A percentile compares a stretch with the other conserved stretches of the same genome.
These are phyloP conservation scores for Halcyon badia DNA, from an alignment of 2,797 vertebrate genomes.

Conservation along the genomic window DNA sequence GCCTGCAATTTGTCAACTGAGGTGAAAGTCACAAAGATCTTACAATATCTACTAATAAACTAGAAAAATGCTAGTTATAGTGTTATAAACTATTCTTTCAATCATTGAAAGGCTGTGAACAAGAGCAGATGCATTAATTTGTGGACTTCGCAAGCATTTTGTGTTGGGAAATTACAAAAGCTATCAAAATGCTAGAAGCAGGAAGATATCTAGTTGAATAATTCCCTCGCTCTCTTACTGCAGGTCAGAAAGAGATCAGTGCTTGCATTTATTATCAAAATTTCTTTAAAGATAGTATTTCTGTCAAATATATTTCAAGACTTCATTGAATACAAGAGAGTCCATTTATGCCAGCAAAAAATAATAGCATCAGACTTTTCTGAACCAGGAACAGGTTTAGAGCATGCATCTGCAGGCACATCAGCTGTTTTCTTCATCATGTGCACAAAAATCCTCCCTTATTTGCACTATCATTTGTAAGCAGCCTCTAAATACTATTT, in stretches of 20 bases:
- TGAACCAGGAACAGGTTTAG: neutral
- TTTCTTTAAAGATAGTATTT: neutral
- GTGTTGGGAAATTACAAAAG: neutral
- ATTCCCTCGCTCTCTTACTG: neutral
- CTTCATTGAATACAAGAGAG: neutral
- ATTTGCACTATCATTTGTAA: neutral
- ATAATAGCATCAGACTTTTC: neutral
- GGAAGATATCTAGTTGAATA: neutral
- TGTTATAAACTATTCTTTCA: neutral
- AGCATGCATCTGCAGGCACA: neutral
- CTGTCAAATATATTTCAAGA: neutral
- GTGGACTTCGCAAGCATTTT: neutral
- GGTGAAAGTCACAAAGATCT: neutral
- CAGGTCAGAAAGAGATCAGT: neutral
- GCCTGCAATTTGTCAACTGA: neutral
- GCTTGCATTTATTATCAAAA: neutral
- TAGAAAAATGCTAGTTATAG: neutral
- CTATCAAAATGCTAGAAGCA: neutral
- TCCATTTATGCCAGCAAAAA: neutral
- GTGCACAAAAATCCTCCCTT: neutral
- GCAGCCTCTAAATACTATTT: neutral
- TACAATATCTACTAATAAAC: neutral
- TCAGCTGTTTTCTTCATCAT: neutral
- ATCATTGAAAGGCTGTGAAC: neutral
- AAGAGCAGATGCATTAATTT: conserved; percentile 5